Conservation (phyloP, 2,888 invertebrate species). For the Hyposoter didymator region DNA sequence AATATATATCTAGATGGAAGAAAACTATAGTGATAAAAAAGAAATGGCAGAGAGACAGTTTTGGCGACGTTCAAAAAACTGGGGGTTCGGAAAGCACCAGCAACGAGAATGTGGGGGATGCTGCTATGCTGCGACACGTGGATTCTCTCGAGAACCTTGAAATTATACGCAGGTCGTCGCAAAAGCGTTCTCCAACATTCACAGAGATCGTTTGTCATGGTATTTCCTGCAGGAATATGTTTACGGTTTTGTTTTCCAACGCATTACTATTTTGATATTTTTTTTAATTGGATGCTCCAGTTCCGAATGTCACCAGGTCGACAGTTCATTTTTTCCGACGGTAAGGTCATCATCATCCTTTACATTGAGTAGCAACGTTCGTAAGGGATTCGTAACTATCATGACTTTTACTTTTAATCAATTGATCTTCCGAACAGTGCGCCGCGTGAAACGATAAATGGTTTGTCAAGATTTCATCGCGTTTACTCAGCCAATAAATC, state of each 20-base stretch:
- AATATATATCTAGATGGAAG: constrained; percentile 37
- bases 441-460: neutral
- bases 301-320: neutral
- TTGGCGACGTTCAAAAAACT: constrained; percentile 34
- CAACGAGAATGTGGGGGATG: constrained; percentile 26
- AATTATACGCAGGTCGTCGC: neutral
- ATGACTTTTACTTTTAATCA: neutral
- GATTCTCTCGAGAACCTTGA: constrained; percentile 47
- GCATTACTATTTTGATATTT: neutral
- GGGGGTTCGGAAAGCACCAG: constrained; percentile 30
- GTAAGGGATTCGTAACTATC: neutral
- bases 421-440: neutral
- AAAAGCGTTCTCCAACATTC: neutral
- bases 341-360: neutral
- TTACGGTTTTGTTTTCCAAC: neutral
- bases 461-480: neutral
- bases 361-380: neutral
- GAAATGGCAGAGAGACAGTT: constrained; percentile 41
- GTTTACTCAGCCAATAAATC: neutral
- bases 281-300: neutral
- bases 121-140: constrained; percentile 36
- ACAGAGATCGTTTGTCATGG: neutral
- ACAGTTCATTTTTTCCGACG: too few species aligned
- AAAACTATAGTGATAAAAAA: constrained; percentile 31
- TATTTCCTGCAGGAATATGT: neutral